A percentile compares a stretch with the other conserved stretches of the same genome.
These are phyloP conservation scores for Chondrosia reniformis DNA, from an alignment of 37 sponge, comb jelly and placozoan genomes.

Conservation along the genomic window DNA sequence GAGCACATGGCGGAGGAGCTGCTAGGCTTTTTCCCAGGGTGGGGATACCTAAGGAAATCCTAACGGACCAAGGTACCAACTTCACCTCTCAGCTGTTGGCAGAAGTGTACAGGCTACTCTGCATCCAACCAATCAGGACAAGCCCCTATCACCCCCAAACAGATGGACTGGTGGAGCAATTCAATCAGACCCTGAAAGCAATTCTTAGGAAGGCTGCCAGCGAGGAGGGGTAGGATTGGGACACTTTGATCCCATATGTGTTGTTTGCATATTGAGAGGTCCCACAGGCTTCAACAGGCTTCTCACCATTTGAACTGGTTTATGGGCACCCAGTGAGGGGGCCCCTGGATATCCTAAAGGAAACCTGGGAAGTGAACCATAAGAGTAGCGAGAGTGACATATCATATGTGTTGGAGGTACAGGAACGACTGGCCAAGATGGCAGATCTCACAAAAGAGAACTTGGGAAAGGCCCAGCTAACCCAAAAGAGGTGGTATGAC, in stretches of 20 bases:
- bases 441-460: slow-evolving; percentile 15
- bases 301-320: slow-evolving; percentile 47
- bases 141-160: slow-evolving; percentile 59
- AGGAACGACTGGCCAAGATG: slow-evolving; percentile 23
- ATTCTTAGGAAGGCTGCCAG: slow-evolving; percentile 19
- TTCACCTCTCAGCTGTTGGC: slow-evolving; percentile 28
- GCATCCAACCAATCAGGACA: slow-evolving; percentile 32
- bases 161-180: slow-evolving; percentile 51
- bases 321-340: slow-evolving; percentile 46
- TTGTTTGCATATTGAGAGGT: slow-evolving; percentile 51
- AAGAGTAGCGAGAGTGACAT: slow-evolving; percentile 44
- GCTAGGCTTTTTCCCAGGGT: slow-evolving; percentile 35
- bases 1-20: slow-evolving; percentile 46
- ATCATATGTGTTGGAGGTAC: slow-evolving; percentile 24
- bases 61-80: slow-evolving; percentile 35
- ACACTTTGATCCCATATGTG: slow-evolving; percentile 31
- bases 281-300: slow-evolving; percentile 38
- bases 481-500: slow-evolving; percentile 48
- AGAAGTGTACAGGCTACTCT: slow-evolving; percentile 31
- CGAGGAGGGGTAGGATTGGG: slow-evolving; percentile 37
- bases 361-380: no score
- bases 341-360: slow-evolving; percentile 47
- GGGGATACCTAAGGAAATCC: slow-evolving; percentile 50
- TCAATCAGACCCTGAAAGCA: slow-evolving; percentile 43
- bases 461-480: slow-evolving; percentile 16